Evolutionary conservation across 2,113 vertebrate genomes (phyloP), one percentile per base, ranked within the genome.

Genomic region (Taurulus bubalis): DNA sequence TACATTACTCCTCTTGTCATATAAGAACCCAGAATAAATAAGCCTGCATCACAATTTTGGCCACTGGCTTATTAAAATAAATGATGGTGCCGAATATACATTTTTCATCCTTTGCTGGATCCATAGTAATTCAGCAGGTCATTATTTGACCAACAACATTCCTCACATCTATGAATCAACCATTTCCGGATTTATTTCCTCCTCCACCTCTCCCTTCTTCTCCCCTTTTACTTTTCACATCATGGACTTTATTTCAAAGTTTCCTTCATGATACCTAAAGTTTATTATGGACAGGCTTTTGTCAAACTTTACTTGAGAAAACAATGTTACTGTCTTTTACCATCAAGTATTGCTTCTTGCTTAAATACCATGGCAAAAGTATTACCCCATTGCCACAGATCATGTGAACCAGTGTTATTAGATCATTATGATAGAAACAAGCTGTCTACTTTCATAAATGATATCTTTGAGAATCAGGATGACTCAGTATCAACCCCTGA

Each of bases 191-290:
- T 72, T 78, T 68, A 42, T 76, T 79, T 30, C 82, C 12, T 28
- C 59, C 77, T 67, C 84, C 81, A 71, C 81, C 80, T 79, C 77
- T 83, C 79, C 71, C 70, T 85, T 86, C 85, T 82, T 85, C 47
- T 79, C 38, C 32, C 51, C 47, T 77, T 79, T 82, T 42, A 78
- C 77, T 78, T 88, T 84, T 87, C 32, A 73, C 32, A 58, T 75
- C 55, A 32, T 8, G 4, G 36, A 75, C 59, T 53, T 69, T 75
- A 34, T 53, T 73, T 81, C 11, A 80, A 36, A 62, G 22, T 34
- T 65, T 63, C 45, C 40, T 65, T 24, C 9, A 5, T 22, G 47
- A 12, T 11, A 14, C 20, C 10, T 32, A 0, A 70, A 40, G 4
- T 1, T 16, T 16, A 2, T 16, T 40, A 18, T 65, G 40, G 15